Percentiles rank a stretch among this genome's conserved stretches.
phyloP scores from a whole-genome alignment of 2,888 invertebrate genomes.

The Eilema caniola region DNA sequence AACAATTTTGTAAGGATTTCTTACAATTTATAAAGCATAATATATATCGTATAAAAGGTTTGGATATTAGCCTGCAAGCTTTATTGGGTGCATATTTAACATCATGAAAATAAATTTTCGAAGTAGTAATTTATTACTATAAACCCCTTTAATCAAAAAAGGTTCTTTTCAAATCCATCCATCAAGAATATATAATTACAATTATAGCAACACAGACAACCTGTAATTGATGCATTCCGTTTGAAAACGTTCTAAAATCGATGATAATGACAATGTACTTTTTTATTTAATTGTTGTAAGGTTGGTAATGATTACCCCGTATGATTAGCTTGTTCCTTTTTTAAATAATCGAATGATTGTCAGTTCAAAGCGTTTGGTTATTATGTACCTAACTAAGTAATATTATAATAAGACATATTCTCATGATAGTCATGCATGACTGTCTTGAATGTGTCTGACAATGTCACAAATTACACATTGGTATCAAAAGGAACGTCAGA shows the following conservation, averaged over 20 bases:
- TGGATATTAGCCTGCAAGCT: background rate
- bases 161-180: constrained; percentile 46
- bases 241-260: constrained; percentile 43
- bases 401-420: constrained; percentile 41
- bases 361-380: constrained; percentile 34
- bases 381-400: constrained; percentile 19
- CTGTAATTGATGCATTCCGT: constrained; percentile 46
- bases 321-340: constrained; percentile 38
- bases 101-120: constrained; percentile 21
- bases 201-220: constrained; percentile 52
- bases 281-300: constrained; percentile 42
- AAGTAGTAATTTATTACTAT: constrained; percentile 33
- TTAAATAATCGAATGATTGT: constrained; percentile 50
- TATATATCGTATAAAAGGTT: background rate
- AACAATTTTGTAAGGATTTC: constrained; percentile 2
- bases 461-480: background rate
- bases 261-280: constrained; percentile 36
- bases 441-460: background rate
- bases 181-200: constrained; percentile 51
- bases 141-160: constrained; percentile 47
- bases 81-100: constrained; percentile 26
- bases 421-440: constrained; percentile 23
- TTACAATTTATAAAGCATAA: background rate
- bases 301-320: constrained; percentile 35
- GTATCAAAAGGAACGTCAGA: background rate